Evolutionary conservation across 2,797 vertebrate genomes (phyloP), one percentile per base, ranked within the genome.

Genomic region (Tauraco hartlaubi): DNA sequence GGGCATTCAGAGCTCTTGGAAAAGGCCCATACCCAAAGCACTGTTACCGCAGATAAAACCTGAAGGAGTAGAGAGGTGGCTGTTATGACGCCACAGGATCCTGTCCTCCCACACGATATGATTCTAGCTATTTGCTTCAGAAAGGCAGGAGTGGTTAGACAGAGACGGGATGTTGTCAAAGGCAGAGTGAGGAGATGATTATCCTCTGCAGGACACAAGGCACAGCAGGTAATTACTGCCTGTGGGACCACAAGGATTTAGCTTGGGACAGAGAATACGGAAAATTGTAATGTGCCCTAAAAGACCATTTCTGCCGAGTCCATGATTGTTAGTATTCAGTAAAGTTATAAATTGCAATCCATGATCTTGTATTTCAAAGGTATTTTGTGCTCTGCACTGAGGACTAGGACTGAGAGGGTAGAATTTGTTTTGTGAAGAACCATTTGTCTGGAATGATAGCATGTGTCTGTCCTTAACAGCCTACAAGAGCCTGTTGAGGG

Each of bases 181-280:
- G 41, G 51, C 68, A 85, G 66, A 44, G 28, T 12, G 67, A 92
- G 59, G 89, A 71, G 79, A 75, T 85, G 8, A 92, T 90, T 88
- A 88, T 64, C 43, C 66, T 81, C 79, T 72, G 79, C 61, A 84
- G 79, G 79, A 78, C 64, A 75, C 23, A n/a, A 43, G 51, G 35
- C 73, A 85, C 87, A 71, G 71, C 81, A 76, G 54, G 64, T 90
- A 94, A 72, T 84, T 90, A 72, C 46, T 78, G 66, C 28, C 76
- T 86, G 35, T 61, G 46, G 28, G 33, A 55, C 29, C 29, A 12
- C 77, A 81, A 58, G 51, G 64, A 46, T 81, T 83, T 52, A 43
- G 39, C 54, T 22, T 78, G n/a, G 73, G 44, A 83, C 17, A 68
- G 66, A 84, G 31, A 43, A 74, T 15, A n/a, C 2, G 10, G 74